Evolutionary conservation across 2,113 vertebrate species (phyloP).

Genomic region (Oreochromis niloticus): DNA sequence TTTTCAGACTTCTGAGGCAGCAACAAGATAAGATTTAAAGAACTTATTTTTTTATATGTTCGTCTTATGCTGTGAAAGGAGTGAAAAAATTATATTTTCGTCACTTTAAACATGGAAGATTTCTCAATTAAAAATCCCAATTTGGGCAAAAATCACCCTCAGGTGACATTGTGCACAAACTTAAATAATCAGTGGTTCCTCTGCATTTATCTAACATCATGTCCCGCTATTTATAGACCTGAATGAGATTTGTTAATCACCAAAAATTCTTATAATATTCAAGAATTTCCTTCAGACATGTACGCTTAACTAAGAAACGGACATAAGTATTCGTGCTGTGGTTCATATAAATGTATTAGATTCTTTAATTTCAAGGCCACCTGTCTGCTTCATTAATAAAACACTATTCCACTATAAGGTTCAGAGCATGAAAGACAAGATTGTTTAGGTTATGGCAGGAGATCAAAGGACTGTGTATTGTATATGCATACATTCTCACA

Average conservation of each 20-base stretch:
- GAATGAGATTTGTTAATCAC: not conserved
- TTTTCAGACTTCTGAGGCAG: not conserved
- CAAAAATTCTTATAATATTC: not conserved
- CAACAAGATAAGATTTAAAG: not conserved
- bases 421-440: not conserved
- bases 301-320: not conserved
- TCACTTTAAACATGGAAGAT: not conserved
- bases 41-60: not conserved
- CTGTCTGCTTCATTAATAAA: conserved; percentile 3
- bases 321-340: conserved; percentile 23
- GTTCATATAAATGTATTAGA: not conserved
- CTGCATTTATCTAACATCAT: not conserved
- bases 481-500: not conserved
- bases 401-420: not conserved
- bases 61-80: not conserved
- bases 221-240: not conserved
- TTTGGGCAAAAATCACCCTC: not conserved
- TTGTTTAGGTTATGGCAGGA: not conserved
- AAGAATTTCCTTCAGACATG: not conserved
- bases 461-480: not conserved
- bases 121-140: not conserved
- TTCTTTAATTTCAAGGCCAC: not conserved
- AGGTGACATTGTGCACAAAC: not conserved
- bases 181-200: not conserved
- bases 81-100: not conserved